Base-by-base conservation (phyloP, 2,113 vertebrate species). In the Eublepharis macularius region DNA sequence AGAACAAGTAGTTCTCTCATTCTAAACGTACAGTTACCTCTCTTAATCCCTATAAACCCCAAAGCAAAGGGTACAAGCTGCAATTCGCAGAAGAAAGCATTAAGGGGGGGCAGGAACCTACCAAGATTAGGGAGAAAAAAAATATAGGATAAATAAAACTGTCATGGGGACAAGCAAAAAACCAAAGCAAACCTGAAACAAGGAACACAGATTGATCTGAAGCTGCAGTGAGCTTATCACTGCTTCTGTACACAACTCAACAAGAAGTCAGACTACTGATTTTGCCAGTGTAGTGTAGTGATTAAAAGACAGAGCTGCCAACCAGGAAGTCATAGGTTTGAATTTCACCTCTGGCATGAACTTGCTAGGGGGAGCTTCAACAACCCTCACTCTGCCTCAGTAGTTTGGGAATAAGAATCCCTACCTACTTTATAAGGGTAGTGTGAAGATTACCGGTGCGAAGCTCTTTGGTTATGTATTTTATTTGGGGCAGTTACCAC, bases 51-150 rank as follows among this genome's bases (percentile, higher is more conserved):
- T 17, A 29, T 63, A 63, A 51, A 21, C 6, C 43, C 83, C 70
- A 13, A 69, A 32, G 88, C 41, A 39, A 45, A 88, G 72, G 47
- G 2, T 82, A n/a, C 66, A 73, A 16, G 76, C 78, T 63, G 13
- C 63, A 86, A n/a, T 84, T 90, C 85, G 41, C 17, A 43, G 75
- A 63, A 80, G 63, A 81, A 32, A 84, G 73, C 3, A 36, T 79
- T 81, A 54, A 49, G 47, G 70, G 63, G 36, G 19, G 47, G 10
- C 32, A 17, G 47, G 72, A 82, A 32, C 39, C 3, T 12, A 77
- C 60, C 80, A 90, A 87, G 76, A 68, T 70, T 90, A 88, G 1
- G 80, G 43, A 36, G 54, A 92, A 92, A 88, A 54, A 1, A 78
- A 57, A 80, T 92, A 92, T 29, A 57, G 51, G 17, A 57, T 47